These are phyloP conservation scores for Sinella curviseta DNA, from an alignment of 1,140 invertebrate species.

Conservation along the genomic window DNA sequence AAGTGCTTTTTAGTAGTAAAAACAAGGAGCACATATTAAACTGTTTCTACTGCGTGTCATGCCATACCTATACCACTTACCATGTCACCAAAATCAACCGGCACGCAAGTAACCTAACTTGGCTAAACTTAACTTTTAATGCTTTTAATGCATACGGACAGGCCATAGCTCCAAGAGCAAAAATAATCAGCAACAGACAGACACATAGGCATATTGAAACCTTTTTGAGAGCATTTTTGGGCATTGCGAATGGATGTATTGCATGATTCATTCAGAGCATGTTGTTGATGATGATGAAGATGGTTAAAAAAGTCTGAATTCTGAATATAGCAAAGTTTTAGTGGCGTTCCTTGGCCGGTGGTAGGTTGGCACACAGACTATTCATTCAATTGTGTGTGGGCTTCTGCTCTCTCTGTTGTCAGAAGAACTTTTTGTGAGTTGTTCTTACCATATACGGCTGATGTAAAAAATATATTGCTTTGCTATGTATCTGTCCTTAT, in stretches of 20 bases:
- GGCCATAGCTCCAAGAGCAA: too few relatives aligned
- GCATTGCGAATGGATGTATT: not conserved
- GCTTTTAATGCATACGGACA: too few relatives aligned
- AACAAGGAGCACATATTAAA: too few relatives aligned
- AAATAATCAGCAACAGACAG: too few relatives aligned
- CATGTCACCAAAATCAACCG: too few relatives aligned
- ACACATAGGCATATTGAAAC: too few relatives aligned
- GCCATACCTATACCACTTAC: too few relatives aligned
- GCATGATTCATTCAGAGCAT: not conserved
- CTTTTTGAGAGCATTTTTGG: not conserved
- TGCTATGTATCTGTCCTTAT: not conserved
- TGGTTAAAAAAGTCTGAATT: not conserved
- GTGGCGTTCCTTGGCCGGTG: not conserved
- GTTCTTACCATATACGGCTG: slow-evolving; percentile 8
- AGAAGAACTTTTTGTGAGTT: not conserved
- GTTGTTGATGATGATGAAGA: not conserved
- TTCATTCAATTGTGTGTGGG: not conserved
- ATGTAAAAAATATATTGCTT: not conserved
- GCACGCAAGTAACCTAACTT: too few relatives aligned
- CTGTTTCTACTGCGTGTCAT: too few relatives aligned
- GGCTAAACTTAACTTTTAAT: too few relatives aligned
- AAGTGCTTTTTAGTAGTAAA: too few relatives aligned
- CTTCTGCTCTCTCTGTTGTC: not conserved
- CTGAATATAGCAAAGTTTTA: not conserved
- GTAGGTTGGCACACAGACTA: slow-evolving; percentile 5